These are phyloP conservation scores for Drosophila elegans DNA, from an alignment of 1,140 invertebrate species.

Conservation along the genomic window DNA sequence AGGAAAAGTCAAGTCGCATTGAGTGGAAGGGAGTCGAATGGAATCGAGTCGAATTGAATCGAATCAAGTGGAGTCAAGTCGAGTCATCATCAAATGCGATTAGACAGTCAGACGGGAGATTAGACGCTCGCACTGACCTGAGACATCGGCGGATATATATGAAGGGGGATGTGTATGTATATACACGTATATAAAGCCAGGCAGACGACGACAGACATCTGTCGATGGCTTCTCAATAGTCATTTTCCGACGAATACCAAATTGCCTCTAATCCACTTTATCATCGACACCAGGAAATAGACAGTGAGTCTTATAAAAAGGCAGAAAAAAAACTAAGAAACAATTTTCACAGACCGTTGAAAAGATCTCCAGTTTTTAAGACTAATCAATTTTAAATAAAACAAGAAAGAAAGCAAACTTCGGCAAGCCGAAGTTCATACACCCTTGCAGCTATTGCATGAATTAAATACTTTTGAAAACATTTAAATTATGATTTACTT, in stretches of 20 bases:
- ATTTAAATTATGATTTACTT: no score
- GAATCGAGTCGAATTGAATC: conserved; percentile 20
- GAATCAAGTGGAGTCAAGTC: conserved; percentile 54
- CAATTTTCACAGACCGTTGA: not conserved
- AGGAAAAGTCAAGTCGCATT: conserved; percentile 15
- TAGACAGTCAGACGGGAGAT: conserved; percentile 55
- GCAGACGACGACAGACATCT: conserved; percentile 20
- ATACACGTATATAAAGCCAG: not conserved
- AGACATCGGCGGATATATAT: conserved; percentile 9
- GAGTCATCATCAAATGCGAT: conserved; percentile 69
- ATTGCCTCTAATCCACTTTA: conserved; percentile 45
- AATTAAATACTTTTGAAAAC: no score
- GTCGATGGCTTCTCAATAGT: conserved; percentile 45
- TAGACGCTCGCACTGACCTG: conserved; percentile 50
- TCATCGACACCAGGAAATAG: conserved; percentile 30
- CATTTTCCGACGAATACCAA: conserved; percentile 33
- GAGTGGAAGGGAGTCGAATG: conserved; percentile 6
- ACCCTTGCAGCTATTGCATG: no score
- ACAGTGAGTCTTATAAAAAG: not conserved
- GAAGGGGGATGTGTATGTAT: not conserved
- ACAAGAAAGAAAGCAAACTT: no score
- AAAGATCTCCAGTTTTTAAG: not conserved
- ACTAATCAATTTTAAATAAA: not conserved
- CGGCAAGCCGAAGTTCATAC: no score
- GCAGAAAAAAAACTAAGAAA: not conserved